Evolutionary conservation across 2,113 vertebrate species (phyloP).

Genomic region (Polyodon spathula): DNA sequence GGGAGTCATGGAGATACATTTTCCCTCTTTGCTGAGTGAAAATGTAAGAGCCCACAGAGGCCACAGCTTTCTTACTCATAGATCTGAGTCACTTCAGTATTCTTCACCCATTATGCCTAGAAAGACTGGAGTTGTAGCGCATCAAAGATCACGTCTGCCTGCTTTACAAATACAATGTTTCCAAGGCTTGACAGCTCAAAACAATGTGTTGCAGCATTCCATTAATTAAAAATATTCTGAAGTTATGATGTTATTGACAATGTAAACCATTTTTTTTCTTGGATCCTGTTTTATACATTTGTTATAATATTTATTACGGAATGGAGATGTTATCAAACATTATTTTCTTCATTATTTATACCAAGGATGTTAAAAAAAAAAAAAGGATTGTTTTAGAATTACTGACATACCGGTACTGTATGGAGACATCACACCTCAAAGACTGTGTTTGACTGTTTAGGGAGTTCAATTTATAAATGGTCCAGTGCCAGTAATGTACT

Average conservation of each 20-base stretch:
- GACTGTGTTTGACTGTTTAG: no score
- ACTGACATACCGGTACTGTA: no score
- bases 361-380: no score
- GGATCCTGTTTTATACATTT: no score
- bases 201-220: neutral
- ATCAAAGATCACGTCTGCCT: neutral
- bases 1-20: no score
- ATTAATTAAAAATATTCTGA: neutral
- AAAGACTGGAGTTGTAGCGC: neutral
- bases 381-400: no score
- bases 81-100: neutral
- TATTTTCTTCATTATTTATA: no score
- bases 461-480: no score
- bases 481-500: no score
- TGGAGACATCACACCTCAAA: no score
- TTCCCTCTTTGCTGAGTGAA: neutral
- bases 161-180: neutral
- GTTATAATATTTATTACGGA: no score
- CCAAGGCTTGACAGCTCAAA: neutral
- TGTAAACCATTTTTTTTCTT: neutral
- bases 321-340: no score
- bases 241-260: neutral
- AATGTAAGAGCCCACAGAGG: neutral
- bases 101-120: neutral
- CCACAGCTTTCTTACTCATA: neutral